Base-by-base conservation (phyloP, 1,140 invertebrate species). In the Trachelipus rathkii region DNA sequence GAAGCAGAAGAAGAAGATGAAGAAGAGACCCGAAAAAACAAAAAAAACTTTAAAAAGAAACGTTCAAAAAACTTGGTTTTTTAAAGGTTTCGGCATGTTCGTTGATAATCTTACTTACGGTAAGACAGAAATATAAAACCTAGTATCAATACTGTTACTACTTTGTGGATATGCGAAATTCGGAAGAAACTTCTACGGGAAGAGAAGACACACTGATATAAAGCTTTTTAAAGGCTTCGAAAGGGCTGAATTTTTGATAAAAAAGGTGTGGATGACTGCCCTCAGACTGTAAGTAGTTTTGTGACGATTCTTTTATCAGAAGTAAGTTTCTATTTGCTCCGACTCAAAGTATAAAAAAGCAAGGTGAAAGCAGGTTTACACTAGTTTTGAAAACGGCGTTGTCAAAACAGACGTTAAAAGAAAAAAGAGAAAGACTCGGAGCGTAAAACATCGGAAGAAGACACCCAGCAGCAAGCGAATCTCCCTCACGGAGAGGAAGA, bases 341-440 rank as follows among this genome's bases (percentile, higher is more conserved):
- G 78, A 70, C 10, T 21, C 11, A 21, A 21, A 10, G 24, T 33
- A 60, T 4, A 60, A 60, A 44, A 21, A 45, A 53, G 19, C 33
- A n/a, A 15, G 44, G 73, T 7, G 78, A 79, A 46, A 79, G 45
- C 10, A 71, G 75, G 33, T 79, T 71, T 81, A 78, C 44, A 77
- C 73, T 7, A 78, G 75, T n/a, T n/a, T 70, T 81, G 11, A 81
- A 81, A 74, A 66, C 77, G n/a, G n/a, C 13, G 80, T 78, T 19
- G 80, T 81, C 24, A 81, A 79, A 60, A 81, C 79, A 21, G 79
- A 77, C 13, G 80, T 81, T 13, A 78, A 78, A 69, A 81, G 78
- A 46, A 81, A 45, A 81, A 81, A 72, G 80, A 81, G 45, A 81
- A 81, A 45, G 80, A 81, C 44, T 77, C 77, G 21, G 75, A 79